Base-by-base conservation (phyloP, 2,113 vertebrate genomes). In the Hypocryptadius cinnamomeus region DNA sequence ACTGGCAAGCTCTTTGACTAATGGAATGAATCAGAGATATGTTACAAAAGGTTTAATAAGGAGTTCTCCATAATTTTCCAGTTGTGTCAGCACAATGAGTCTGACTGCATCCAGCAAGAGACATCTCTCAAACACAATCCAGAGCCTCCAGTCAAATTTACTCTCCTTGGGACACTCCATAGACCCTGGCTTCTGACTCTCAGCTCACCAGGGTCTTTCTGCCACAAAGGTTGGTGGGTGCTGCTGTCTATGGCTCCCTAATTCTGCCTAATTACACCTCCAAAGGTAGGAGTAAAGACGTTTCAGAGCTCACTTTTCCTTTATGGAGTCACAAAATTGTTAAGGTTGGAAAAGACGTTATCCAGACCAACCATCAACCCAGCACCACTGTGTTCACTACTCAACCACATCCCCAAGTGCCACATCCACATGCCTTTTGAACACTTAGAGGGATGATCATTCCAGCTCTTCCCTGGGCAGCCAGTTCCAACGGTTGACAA, bases 1-100 rank as follows among this genome's bases (percentile, higher is more conserved):
- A 85, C 66, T 85, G 59, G 54, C 50, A 92, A 92, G 48, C 45
- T 77, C 66, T 91, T 33, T 57, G 70, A 94, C 31, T 82, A 93
- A 82, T 27, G 54, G 40, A 93, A 91, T 44, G 42, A 89, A 82
- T 3, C 23, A 92, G 78, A 91, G 81, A 65, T 53, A 87, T 1
- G 30, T 65, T 73, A 86, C 45, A 65, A 69, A 87, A 89, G 11
- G 50, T 74, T 93, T 92, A 87, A 53, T 48, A 85, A 79, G 68
- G 71, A 83, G 45, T 47, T 82, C 45, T 72, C n/a, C 33, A 7
- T 44, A 54, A 53, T 74, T 89, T 87, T 92, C 80, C 78, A 57
- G 42, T 79, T 85, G 65, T 69, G 87, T 92, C 91, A 96, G 89
- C 89, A 85, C 44, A 92, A 47, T 28, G n/a, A 9, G 3, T 44